Percentiles rank a stretch among this genome's conserved stretches.
These are phyloP conservation scores for Apus apus DNA, from an alignment of 2,113 vertebrate species.

Conservation along the genomic window DNA sequence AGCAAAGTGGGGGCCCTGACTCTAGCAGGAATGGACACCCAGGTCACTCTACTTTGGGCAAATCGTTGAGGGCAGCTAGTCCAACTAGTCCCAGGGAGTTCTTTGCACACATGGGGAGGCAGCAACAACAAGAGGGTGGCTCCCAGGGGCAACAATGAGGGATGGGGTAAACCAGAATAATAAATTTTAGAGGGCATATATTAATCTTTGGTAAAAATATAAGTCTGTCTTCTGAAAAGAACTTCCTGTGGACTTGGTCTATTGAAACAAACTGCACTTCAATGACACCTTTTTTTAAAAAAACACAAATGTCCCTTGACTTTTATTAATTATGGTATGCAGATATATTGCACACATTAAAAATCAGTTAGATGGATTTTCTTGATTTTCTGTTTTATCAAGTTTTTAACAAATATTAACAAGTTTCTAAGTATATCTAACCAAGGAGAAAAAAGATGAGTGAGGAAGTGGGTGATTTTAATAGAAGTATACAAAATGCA, in stretches of 20 bases:
- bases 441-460: not conserved
- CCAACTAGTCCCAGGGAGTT: rapidly evolving
- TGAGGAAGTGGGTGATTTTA: not conserved
- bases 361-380: not conserved
- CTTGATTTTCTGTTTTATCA: not conserved
- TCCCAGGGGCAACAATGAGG: not conserved
- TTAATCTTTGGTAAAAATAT: not conserved
- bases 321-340: not conserved
- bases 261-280: not conserved
- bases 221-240: not conserved
- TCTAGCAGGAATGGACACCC: not conserved
- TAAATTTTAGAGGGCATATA: not conserved
- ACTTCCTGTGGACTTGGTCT: not conserved
- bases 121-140: not conserved
- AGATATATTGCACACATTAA: not conserved
- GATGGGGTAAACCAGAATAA: not conserved
- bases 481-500: not conserved
- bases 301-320: not conserved
- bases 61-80: not conserved
- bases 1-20: not conserved
- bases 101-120: not conserved
- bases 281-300: not conserved
- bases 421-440: not conserved
- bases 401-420: not conserved
- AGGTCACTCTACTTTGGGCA: not conserved